Evolutionary conservation across 2,888 invertebrate genomes (phyloP).

Genomic region (Perithous albicinctus): DNA sequence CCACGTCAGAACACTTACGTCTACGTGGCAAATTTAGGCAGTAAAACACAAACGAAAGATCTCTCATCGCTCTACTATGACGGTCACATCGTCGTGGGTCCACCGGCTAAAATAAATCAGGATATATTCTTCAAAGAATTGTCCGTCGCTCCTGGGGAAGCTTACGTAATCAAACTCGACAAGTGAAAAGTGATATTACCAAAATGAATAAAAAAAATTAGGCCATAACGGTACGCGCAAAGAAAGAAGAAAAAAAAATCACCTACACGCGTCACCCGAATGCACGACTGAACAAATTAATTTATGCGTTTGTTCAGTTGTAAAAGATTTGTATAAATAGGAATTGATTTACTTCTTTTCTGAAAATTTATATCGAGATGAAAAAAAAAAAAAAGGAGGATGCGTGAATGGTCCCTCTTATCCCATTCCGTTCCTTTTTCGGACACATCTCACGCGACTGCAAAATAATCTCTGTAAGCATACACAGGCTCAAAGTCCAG

Average conservation of each 20-base stretch:
- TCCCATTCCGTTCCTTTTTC: slow-evolving; percentile 10
- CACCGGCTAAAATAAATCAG: slow-evolving; percentile 83
- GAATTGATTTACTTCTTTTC: slow-evolving; percentile 52
- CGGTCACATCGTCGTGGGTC: slow-evolving; percentile 88
- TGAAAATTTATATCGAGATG: slow-evolving; percentile 14
- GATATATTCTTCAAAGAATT: slow-evolving; percentile 86
- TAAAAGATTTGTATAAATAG: slow-evolving; percentile 11
- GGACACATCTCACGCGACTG: slow-evolving; percentile 12
- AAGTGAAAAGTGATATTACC: slow-evolving; percentile 84
- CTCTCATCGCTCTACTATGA: slow-evolving; percentile 92
- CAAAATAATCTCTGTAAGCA: neutral
- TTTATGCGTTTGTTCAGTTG: neutral
- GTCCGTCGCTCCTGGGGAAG: slow-evolving; percentile 87
- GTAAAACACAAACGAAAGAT: slow-evolving; percentile 88
- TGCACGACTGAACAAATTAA: neutral
- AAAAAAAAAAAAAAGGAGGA: neutral
- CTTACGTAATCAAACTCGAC: slow-evolving; percentile 88
- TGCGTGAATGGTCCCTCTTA: slow-evolving; percentile 15
- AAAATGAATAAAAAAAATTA: slow-evolving; percentile 34
- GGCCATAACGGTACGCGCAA: neutral
- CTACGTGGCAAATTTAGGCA: slow-evolving; percentile 90
- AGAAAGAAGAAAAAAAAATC: slow-evolving; percentile 21
- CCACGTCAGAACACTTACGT: slow-evolving; percentile 92
- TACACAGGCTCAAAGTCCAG: neutral
- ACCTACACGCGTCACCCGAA: neutral